Percentiles rank a stretch among this genome's conserved stretches.
phyloP scores from a whole-genome alignment of 2,113 vertebrate genomes.

The Desmodus rotundus region DNA sequence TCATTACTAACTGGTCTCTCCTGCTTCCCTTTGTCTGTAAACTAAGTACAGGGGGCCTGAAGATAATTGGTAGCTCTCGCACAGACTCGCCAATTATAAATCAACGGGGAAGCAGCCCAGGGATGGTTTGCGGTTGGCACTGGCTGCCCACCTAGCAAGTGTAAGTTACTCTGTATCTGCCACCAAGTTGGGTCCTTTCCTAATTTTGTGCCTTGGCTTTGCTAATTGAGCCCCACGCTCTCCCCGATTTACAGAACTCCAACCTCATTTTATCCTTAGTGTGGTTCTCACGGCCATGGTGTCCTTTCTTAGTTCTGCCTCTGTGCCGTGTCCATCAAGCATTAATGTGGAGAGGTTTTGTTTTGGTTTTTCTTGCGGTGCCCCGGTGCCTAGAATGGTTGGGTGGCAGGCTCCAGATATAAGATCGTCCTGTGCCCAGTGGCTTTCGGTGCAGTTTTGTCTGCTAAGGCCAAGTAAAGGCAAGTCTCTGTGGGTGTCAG shows the following conservation, averaged over 20 bases:
- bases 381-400: background rate
- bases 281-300: background rate
- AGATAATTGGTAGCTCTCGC: constrained; percentile 54
- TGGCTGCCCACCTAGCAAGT: constrained; percentile 29
- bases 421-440: background rate
- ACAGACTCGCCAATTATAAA: constrained; percentile 46
- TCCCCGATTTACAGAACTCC: background rate
- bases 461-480: background rate
- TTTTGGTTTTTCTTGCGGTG: background rate
- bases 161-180: background rate
- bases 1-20: constrained; percentile 63
- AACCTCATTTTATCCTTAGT: background rate
- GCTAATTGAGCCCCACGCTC: background rate
- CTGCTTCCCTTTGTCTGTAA: constrained; percentile 66
- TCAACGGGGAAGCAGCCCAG: constrained; percentile 35
- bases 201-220: background rate
- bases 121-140: constrained; percentile 41
- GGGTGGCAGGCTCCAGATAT: background rate
- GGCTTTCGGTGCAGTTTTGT: constrained; percentile 2
- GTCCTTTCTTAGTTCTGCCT: background rate
- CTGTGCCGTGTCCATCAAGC: background rate
- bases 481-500: background rate
- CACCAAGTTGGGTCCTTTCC: background rate
- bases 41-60: constrained; percentile 54
- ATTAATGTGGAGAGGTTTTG: background rate